Evolutionary conservation across 2,113 vertebrate species (phyloP), one percentile per base, ranked within the genome.

Genomic region (Papio anubis): DNA sequence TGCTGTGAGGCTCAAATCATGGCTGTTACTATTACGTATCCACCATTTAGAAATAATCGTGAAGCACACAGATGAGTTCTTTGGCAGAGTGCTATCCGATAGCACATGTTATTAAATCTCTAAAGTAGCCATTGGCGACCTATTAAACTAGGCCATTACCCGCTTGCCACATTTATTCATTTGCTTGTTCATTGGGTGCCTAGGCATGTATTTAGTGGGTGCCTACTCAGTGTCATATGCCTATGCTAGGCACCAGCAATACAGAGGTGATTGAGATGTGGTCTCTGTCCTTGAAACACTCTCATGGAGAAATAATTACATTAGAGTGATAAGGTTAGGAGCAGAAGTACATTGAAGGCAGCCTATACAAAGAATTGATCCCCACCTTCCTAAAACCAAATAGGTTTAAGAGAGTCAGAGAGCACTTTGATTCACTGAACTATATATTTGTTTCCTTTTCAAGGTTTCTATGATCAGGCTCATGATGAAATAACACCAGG

Each of bases 21-120:
- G 88, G 30, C 80, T 94, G 13, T 94, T 84, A 59, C 85, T 95
- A 79, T 94, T 43, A 52, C 52, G 78, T 52, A 82, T 40, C 76
- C 45, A 72, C 80, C 90, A 78, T 93, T 96, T 93, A 96, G 96
- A 96, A 97, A 96, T 93, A 81, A 96, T 90, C 78, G 84, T 93
- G 87, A 94, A 38, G 40, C 64, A 55, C 70, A 55, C 70, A 96
- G 90, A 95, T 78, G 72, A 98, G 84, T 85, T 95, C 70, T 87
- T 92, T 96, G 94, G 92, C 90, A 93, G 59, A 96, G 43, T 78
- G n/a, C 35, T 78, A 78, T 78, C 35, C 25, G 90, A 25, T 13
- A 93, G 80, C 87, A 90, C 93, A 88, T 82, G 95, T 14, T 95
- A 81, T 35, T 94, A 93, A 61, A 87, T 92, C 66, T 95, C 68